Evolutionary conservation across 1,140 invertebrate genomes (phyloP), one percentile per base, ranked within the genome.

Genomic region (Chironomus striatipennis): DNA sequence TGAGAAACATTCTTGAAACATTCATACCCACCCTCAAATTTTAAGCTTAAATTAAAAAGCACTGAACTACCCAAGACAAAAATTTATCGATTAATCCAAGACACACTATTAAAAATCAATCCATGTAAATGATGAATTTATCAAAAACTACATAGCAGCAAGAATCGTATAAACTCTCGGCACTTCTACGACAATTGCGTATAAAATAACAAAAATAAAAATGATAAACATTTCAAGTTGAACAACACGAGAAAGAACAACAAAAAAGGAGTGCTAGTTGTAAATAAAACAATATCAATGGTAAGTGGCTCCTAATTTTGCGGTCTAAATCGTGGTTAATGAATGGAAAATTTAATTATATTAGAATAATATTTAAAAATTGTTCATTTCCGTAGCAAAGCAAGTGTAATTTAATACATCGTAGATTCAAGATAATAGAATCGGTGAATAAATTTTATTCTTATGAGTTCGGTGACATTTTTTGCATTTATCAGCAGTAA

Each of bases 401-500:
- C 5, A 57, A 57, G 15, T 57, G 12, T 57, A 12, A 15, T n/a
- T 57, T 57, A 34, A 34, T 34, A 34, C 24, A n/a, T 12, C 12
- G 12, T n/a, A 57, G 1, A 47, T 4, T n/a, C 47, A 57, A 57
- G n/a, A 57, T n/a, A 34, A 34, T n/a, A 47, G 15, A 15, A 3
- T 57, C 47, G n/a, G n/a, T n/a, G n/a, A 47, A 9, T 47, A 12
- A 12, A n/a, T 57, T 15, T 5, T 15, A n/a, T n/a, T n/a, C n/a
- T n/a, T n/a, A n/a, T 57, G 12, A 57, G 47, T 57, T 57, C 47
- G n/a, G 47, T 15, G 47, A 57, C 47, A 47, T 47, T 57, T 57
- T 57, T 57, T n/a, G 47, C 47, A 57, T 57, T 57, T 57, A 57
- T 57, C 47, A 57, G 47, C 47, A 57, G 12, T 57, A 57, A 57